Evolutionary conservation across 2,797 vertebrate species (phyloP).

Genomic region (Oophaga sylvatica): DNA sequence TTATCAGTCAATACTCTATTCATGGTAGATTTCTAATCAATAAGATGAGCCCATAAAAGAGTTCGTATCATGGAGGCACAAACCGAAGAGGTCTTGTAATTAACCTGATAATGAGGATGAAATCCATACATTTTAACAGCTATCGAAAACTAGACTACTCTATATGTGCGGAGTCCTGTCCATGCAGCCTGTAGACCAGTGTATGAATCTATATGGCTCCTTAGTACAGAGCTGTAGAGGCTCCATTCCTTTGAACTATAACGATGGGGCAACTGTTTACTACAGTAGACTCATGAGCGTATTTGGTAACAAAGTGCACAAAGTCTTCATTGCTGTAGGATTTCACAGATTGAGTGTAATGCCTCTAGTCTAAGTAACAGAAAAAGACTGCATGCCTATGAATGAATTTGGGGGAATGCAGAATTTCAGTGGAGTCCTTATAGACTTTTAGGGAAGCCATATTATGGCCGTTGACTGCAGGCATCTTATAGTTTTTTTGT

Average conservation of each 20-base stretch:
- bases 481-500: too few relatives aligned
- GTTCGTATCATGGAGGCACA: neutral
- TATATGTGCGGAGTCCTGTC: neutral
- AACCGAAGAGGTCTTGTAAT: constrained; percentile 17
- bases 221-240: neutral
- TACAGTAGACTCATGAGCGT: too few relatives aligned
- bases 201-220: neutral
- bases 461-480: too few relatives aligned
- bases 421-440: too few relatives aligned
- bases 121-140: constrained; percentile 28
- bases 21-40: constrained; percentile 48
- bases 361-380: neutral
- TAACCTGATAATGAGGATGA: constrained; percentile 33
- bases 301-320: too few relatives aligned
- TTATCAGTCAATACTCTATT: constrained; percentile 45
- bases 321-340: too few relatives aligned
- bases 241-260: too few relatives aligned
- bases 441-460: too few relatives aligned
- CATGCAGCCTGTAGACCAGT: neutral
- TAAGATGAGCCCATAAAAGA: constrained; percentile 30
- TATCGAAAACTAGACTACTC: neutral
- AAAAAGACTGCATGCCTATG: too few relatives aligned
- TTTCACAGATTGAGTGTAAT: neutral
- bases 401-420: too few relatives aligned
- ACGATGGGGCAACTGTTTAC: too few relatives aligned